These are phyloP conservation scores for Hippocampus mohnikei DNA, from an alignment of 2,113 vertebrate species.

Conservation along the genomic window DNA sequence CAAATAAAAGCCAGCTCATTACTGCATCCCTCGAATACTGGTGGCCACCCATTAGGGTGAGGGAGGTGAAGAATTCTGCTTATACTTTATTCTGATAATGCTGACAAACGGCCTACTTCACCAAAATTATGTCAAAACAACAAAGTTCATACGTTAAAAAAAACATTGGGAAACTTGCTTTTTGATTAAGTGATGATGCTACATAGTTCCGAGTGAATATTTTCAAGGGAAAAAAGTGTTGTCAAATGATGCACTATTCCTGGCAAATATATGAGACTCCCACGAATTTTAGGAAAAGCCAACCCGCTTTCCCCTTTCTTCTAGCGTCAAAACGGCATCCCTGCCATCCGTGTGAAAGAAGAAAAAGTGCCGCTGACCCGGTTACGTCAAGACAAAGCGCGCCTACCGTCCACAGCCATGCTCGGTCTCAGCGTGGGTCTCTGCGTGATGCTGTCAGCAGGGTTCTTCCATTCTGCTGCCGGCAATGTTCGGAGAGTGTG, in stretches of 20 bases:
- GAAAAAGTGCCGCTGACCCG: background rate
- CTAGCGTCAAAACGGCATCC: background rate
- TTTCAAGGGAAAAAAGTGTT: background rate
- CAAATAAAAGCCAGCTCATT: conserved; percentile 23
- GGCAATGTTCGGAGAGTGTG: background rate
- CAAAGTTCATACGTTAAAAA: background rate
- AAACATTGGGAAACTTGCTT: background rate
- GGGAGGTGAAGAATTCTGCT: conserved; percentile 1
- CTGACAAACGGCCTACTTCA: background rate
- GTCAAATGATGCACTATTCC: background rate
- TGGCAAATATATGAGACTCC: background rate
- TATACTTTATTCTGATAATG: background rate
- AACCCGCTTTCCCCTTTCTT: background rate
- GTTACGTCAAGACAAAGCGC: conserved; percentile 17
- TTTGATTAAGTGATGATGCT: background rate
- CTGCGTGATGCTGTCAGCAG: conserved; percentile 70
- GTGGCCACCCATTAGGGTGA: conserved; percentile 15
- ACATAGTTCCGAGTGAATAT: background rate
- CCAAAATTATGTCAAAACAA: no score
- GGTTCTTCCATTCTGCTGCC: conserved; percentile 59
- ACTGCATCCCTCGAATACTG: background rate
- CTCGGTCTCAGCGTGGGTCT: conserved; percentile 69
- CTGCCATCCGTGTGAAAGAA: background rate
- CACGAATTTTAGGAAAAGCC: background rate
- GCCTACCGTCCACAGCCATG: conserved; percentile 80